Conservation (phyloP, 2,797 vertebrate genomes). For the Epinephelus malabaricus region DNA sequence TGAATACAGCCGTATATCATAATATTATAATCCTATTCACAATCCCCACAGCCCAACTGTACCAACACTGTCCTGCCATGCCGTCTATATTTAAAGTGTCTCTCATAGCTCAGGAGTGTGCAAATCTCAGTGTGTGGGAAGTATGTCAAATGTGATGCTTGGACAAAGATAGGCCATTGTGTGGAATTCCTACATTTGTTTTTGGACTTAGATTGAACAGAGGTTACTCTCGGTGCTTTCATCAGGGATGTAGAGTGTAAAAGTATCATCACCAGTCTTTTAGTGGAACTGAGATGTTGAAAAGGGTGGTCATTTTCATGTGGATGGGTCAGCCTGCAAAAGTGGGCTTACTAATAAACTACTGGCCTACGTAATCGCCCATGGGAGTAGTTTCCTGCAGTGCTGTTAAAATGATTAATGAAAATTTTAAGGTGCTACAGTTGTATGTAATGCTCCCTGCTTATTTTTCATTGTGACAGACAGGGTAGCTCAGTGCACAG, state of each 20-base stretch:
- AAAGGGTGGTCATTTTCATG: background rate
- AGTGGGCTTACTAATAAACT: conserved; percentile 34
- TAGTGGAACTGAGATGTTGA: conserved; percentile 33
- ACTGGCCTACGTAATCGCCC: conserved; percentile 43
- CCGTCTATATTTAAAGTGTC: conserved; percentile 84
- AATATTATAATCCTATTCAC: conserved; percentile 88
- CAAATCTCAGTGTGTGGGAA: conserved; percentile 53
- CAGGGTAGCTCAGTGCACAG: background rate
- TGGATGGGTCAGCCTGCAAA: conserved; percentile 33
- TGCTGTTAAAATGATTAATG: conserved; percentile 71
- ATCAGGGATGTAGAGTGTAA: conserved; percentile 3
- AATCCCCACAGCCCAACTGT: conserved; percentile 87
- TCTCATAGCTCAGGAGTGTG: conserved; percentile 76
- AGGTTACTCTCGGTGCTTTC: conserved; percentile 21
- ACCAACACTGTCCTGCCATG: conserved; percentile 81
- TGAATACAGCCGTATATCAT: conserved; percentile 82
- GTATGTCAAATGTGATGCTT: conserved; percentile 63
- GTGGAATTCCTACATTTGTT: conserved; percentile 64
- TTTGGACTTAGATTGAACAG: conserved; percentile 37
- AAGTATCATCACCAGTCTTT: conserved; percentile 12
- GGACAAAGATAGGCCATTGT: conserved; percentile 62
- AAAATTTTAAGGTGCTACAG: conserved; percentile 46
- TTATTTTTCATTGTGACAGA: conserved; percentile 56
- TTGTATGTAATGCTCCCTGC: conserved; percentile 40
- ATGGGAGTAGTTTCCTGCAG: conserved; percentile 54